phyloP scores from a whole-genome alignment of 2,888 invertebrate species.

The Hyposoter didymator region DNA sequence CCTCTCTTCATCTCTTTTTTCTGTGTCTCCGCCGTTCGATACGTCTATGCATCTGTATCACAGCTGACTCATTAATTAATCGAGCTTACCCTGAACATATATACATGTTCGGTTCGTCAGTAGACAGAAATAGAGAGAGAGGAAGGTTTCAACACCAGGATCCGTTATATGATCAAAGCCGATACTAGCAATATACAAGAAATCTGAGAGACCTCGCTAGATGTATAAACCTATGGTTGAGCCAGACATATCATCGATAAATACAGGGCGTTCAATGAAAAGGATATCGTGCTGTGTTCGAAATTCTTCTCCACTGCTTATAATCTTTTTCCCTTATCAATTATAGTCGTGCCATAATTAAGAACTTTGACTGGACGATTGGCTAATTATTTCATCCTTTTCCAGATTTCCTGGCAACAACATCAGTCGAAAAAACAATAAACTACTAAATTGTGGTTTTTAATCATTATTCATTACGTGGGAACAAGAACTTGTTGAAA shows the following conservation, averaged over 20 bases:
- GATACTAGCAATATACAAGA: constrained; percentile 48
- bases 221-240: constrained; percentile 68
- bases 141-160: constrained; percentile 69
- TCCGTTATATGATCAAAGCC: constrained; percentile 75
- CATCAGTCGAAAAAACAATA: background rate
- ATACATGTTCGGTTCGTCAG: constrained; percentile 1
- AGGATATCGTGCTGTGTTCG: background rate
- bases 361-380: background rate
- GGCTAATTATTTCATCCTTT: background rate
- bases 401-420: background rate
- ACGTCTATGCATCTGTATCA: constrained; percentile 56
- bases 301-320: background rate
- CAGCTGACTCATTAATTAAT: constrained; percentile 62
- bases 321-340: background rate
- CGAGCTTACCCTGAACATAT: constrained; percentile 61
- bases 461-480: background rate
- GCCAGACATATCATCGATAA: background rate
- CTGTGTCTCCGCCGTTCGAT: constrained; percentile 27
- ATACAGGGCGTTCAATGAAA: background rate
- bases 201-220: constrained; percentile 21
- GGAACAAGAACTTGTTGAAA: background rate
- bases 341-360: background rate
- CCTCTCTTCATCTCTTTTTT: constrained; percentile 18
- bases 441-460: background rate
- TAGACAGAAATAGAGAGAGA: constrained; percentile 21